phyloP scores from a whole-genome alignment of 2,888 invertebrate species.

The Pachydiplax longipennis region DNA sequence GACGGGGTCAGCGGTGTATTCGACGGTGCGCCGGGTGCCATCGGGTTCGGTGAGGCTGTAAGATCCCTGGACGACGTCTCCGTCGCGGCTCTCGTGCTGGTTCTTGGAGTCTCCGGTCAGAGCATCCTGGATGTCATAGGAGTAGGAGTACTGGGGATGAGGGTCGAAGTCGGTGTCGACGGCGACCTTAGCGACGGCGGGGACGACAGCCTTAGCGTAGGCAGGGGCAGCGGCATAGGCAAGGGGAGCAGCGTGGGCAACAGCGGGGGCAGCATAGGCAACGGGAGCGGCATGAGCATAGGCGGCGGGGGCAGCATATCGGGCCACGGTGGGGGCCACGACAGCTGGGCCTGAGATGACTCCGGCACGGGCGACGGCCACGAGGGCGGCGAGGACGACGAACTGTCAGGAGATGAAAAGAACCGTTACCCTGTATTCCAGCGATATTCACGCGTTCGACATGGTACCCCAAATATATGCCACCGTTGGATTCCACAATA shows the following conservation, averaged over 20 bases:
- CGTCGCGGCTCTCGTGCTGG: constrained; percentile 52
- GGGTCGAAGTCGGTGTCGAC: constrained; percentile 50
- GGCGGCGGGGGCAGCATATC: constrained; percentile 47
- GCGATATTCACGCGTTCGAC: background rate
- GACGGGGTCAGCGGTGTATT: constrained; percentile 49
- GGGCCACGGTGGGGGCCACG: constrained; percentile 46
- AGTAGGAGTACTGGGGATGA: constrained; percentile 50
- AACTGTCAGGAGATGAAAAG: constrained; percentile 19
- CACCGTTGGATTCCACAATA: background rate
- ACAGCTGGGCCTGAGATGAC: constrained; percentile 23
- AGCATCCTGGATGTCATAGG: constrained; percentile 53
- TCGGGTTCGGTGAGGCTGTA: constrained; percentile 48
- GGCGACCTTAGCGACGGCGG: constrained; percentile 40
- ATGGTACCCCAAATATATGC: background rate
- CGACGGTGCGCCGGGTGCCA: constrained; percentile 48
- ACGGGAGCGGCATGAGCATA: constrained; percentile 30
- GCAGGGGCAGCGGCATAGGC: constrained; percentile 46
- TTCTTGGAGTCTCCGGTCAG: constrained; percentile 53
- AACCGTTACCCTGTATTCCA: background rate
- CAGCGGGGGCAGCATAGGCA: constrained; percentile 37
- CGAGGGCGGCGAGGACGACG: constrained; percentile 45
- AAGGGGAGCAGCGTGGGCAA: background rate
- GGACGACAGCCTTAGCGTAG: constrained; percentile 9
- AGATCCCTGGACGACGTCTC: constrained; percentile 50
- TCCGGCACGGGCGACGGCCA: constrained; percentile 45